A percentile compares a stretch with the other conserved stretches of the same genome.
These are phyloP conservation scores for Theretra japonica DNA, from an alignment of 2,888 invertebrate genomes.

Conservation along the genomic window DNA sequence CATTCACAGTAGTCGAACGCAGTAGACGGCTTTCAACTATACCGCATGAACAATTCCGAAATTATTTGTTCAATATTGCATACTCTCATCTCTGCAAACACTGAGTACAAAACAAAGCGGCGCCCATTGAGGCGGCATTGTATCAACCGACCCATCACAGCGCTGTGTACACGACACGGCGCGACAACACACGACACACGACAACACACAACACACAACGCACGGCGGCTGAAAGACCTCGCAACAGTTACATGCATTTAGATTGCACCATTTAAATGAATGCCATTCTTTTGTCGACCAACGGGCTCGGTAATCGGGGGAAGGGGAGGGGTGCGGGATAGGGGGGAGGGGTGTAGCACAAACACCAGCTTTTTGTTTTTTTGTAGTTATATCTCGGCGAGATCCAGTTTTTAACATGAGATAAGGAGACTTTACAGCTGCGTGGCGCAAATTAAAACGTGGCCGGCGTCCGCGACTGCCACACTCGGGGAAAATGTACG, in stretches of 20 bases:
- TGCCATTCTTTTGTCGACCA: slow-evolving; percentile 32
- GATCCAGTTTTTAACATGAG: slow-evolving; percentile 12
- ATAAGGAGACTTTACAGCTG: slow-evolving; percentile 5
- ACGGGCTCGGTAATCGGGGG: neutral
- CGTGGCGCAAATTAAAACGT: slow-evolving; percentile 20
- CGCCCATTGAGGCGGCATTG: slow-evolving; percentile 6
- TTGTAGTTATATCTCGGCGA: slow-evolving; percentile 9
- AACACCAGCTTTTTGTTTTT: neutral
- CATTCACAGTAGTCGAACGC: neutral
- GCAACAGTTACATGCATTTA: slow-evolving; percentile 41
- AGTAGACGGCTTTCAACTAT: neutral
- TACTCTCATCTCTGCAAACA: slow-evolving; percentile 8
- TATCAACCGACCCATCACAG: neutral
- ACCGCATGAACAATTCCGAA: neutral
- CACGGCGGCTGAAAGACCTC: neutral
- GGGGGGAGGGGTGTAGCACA: neutral
- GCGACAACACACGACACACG: neutral
- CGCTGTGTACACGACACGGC: neutral
- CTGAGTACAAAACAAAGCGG: slow-evolving; percentile 11
- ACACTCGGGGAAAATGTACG: neutral
- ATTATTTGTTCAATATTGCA: slow-evolving; percentile 24
- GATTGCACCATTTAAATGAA: slow-evolving; percentile 43
- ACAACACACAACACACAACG: neutral
- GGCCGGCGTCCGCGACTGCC: neutral
- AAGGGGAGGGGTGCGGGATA: neutral